Percentiles rank a stretch among this genome's conserved stretches.
Conservation (phyloP, 2,113 vertebrate genomes). For the Cheilinus undulatus region DNA sequence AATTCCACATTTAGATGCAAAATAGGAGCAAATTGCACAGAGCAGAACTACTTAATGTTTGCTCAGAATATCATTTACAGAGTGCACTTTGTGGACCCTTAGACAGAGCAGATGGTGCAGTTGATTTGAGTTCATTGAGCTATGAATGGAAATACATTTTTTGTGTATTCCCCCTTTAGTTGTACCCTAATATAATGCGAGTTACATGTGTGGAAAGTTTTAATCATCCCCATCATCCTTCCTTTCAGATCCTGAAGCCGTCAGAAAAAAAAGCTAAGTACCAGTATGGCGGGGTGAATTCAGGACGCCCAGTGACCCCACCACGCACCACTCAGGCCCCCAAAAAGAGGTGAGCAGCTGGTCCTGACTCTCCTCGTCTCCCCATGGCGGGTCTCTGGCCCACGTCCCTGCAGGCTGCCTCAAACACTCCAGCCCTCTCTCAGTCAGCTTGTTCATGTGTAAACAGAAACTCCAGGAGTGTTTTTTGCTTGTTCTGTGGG, state of each 20-base stretch:
- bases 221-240: background rate
- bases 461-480: slow-evolving; percentile 62
- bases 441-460: slow-evolving; percentile 61
- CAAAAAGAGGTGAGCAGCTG: slow-evolving; percentile 93
- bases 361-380: slow-evolving; percentile 32
- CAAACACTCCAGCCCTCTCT: slow-evolving; percentile 62
- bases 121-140: too few species aligned
- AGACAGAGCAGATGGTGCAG: too few species aligned
- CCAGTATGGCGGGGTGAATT: slow-evolving; percentile 94
- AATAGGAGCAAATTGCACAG: too few species aligned
- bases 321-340: slow-evolving; percentile 94
- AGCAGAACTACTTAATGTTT: too few species aligned
- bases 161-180: too few species aligned
- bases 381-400: slow-evolving; percentile 28
- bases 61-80: too few species aligned
- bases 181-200: background rate
- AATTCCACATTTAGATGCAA: too few species aligned
- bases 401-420: slow-evolving; percentile 54
- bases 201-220: background rate
- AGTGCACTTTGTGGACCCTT: too few species aligned
- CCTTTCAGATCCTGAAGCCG: slow-evolving; percentile 92
- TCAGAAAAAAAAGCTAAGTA: slow-evolving; percentile 98
- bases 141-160: too few species aligned
- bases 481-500: slow-evolving; percentile 67
- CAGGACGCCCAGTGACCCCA: slow-evolving; percentile 93